Conservation (phyloP, 2,113 vertebrate genomes). For the Otis tarda region DNA sequence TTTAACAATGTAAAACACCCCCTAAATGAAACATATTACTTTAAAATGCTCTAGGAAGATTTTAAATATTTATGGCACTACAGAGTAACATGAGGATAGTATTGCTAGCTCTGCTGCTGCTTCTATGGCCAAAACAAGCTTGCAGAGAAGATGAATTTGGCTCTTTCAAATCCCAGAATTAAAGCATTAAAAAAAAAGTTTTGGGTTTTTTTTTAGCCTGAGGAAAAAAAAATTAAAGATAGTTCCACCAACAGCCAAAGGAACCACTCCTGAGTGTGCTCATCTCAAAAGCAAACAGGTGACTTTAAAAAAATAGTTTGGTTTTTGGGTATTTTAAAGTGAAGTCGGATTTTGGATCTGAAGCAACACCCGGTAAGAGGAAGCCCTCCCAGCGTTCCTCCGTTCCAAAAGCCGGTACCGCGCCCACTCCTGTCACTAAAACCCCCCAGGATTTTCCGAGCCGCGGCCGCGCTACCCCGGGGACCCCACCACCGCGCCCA, state of each 20-base stretch:
- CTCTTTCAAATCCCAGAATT: not conserved
- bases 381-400: not conserved
- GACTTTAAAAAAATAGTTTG: rapidly evolving
- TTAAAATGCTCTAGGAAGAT: not conserved
- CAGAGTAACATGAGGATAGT: rapidly evolving
- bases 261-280: rapidly evolving
- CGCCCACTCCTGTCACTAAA: rapidly evolving
- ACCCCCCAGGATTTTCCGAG: rapidly evolving
- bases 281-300: not conserved
- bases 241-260: not conserved
- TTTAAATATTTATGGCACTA: not conserved
- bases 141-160: not conserved
- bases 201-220: not conserved
- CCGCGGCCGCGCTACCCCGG: too few species aligned
- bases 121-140: not conserved
- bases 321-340: not conserved
- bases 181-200: too few species aligned
- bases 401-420: rapidly evolving
- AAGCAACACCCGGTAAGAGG: rapidly evolving
- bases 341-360: rapidly evolving
- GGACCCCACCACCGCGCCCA: too few species aligned
- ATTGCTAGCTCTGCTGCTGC: not conserved
- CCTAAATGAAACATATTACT: not conserved
- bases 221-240: not conserved
- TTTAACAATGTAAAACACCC: not conserved